A percentile compares a stretch with the other conserved stretches of the same genome.
phyloP scores from a whole-genome alignment of 2,113 vertebrate species.

The Phainopepla nitens region DNA sequence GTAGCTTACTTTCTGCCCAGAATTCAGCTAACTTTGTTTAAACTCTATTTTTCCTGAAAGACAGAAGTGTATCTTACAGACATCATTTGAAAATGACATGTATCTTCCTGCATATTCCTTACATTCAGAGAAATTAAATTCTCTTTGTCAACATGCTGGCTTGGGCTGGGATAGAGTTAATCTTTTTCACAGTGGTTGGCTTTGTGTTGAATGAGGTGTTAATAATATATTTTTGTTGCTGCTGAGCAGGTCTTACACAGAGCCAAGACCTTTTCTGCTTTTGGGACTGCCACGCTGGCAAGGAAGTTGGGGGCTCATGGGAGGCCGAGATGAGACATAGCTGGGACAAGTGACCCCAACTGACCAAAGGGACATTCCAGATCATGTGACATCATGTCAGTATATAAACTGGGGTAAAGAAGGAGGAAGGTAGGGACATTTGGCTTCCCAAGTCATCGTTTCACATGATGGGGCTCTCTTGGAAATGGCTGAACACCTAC shows the following conservation, averaged over 20 bases:
- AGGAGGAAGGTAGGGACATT: background rate
- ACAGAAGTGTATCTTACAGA: background rate
- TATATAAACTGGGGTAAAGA: rapidly evolving
- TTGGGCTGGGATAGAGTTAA: background rate
- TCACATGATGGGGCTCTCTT: background rate
- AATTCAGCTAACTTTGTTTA: background rate
- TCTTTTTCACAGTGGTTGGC: background rate
- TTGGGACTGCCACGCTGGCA: rapidly evolving
- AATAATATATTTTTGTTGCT: background rate
- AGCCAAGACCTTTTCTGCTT: background rate
- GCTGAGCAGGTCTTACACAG: background rate
- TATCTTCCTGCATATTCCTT: background rate
- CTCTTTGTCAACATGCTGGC: background rate
- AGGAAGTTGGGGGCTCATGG: background rate
- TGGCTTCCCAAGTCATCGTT: background rate
- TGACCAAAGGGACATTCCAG: background rate
- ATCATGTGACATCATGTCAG: too few species aligned
- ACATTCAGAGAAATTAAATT: background rate
- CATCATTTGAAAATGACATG: background rate
- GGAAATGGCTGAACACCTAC: background rate
- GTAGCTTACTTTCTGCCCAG: background rate
- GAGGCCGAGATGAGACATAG: background rate
- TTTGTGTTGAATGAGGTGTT: background rate
- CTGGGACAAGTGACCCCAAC: background rate
- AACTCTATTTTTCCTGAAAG: background rate